Percentiles rank a stretch among this genome's conserved stretches.
Conservation (phyloP, 2,888 invertebrate genomes). For the Desoria tigrina region DNA sequence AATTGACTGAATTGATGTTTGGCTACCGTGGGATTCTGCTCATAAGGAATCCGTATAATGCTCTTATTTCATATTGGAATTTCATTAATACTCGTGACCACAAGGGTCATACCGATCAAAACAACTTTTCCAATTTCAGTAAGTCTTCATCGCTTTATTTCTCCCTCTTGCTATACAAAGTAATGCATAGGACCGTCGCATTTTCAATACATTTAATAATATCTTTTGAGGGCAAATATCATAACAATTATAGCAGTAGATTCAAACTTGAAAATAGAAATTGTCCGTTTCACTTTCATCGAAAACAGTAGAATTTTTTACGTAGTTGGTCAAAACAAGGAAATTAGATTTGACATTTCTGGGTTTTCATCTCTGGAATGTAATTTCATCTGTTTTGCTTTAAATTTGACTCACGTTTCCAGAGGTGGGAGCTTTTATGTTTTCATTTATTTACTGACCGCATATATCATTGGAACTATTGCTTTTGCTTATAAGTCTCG, state of each 20-base stretch:
- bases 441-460: neutral
- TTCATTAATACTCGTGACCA: slow-evolving; percentile 17
- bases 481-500: too few species aligned
- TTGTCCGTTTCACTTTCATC: slow-evolving; percentile 8
- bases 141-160: slow-evolving; percentile 9
- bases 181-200: too few species aligned
- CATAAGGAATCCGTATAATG: slow-evolving; percentile 56
- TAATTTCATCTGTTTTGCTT: slow-evolving; percentile 32
- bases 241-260: too few species aligned
- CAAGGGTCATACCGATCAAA: slow-evolving; percentile 24
- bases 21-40: slow-evolving; percentile 54
- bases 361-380: slow-evolving; percentile 29
- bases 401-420: slow-evolving; percentile 28
- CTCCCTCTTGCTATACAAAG: too few species aligned
- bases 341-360: slow-evolving; percentile 23
- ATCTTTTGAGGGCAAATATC: too few species aligned
- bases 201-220: too few species aligned
- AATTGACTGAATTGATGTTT: slow-evolving; percentile 49
- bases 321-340: neutral
- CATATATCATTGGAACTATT: too few species aligned
- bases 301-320: too few species aligned
- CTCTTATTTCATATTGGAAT: slow-evolving; percentile 55
- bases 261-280: neutral
- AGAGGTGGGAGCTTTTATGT: too few species aligned
- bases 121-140: slow-evolving; percentile 28